These are phyloP conservation scores for Drosophila mauritiana DNA, from an alignment of 1,140 invertebrate species.

Conservation along the genomic window DNA sequence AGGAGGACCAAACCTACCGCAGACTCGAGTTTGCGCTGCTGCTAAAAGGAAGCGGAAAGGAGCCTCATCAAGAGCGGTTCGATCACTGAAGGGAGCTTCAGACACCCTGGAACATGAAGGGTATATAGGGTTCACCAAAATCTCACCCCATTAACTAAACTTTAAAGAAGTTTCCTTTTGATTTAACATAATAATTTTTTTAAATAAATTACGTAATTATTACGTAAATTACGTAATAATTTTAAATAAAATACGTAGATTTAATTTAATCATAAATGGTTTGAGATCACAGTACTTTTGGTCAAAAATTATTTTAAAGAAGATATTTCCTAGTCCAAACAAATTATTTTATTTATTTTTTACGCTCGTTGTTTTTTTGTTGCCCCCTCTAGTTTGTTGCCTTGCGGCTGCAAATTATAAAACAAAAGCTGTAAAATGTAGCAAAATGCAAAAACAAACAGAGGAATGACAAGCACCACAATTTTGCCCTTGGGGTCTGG, in stretches of 20 bases:
- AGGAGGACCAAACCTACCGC: slow-evolving; percentile 38
- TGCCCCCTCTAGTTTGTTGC: slow-evolving; percentile 49
- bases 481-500: background rate
- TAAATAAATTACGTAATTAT: no score
- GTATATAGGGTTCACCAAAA: background rate
- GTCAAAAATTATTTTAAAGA: background rate
- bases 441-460: slow-evolving; percentile 76
- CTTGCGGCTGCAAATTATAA: slow-evolving; percentile 67
- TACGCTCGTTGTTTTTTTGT: slow-evolving; percentile 30
- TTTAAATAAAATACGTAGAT: no score
- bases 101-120: background rate
- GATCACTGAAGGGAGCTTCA: slow-evolving; percentile 55
- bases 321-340: background rate
- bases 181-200: no score
- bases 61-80: slow-evolving; percentile 60
- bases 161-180: no score
- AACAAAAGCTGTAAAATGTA: slow-evolving; percentile 76
- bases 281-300: no score
- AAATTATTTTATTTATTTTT: slow-evolving; percentile 7
- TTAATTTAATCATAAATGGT: no score
- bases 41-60: slow-evolving; percentile 68
- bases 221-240: no score
- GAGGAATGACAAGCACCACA: slow-evolving; percentile 12
- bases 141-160: no score
- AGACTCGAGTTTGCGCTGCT: slow-evolving; percentile 53